Base-by-base conservation (phyloP, 30 jellyfish, hydroid and myxozoan species). In the Cassiopea xamachana region DNA sequence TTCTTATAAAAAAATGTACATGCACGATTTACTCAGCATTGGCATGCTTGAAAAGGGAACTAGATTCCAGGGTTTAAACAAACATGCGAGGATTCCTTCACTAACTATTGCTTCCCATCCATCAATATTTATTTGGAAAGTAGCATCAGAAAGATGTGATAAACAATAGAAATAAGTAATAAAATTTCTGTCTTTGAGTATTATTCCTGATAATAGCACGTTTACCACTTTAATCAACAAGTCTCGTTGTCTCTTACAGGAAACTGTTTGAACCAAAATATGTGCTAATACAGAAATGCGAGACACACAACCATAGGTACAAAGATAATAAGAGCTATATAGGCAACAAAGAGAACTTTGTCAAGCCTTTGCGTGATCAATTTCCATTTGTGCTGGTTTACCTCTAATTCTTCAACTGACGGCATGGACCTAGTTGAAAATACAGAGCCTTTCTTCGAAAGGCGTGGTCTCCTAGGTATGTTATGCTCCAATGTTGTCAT, bases 341-440 rank as follows among this genome's bases (percentile, higher is more conserved):
- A 88, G 60, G 75, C 1, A 58, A 59, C 72, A 72, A 88, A 88
- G 83, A 88, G 48, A 2, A 79, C 79, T 43, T 77, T 82, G 75
- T 88, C 95, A 16, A 88, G 55, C 15, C 64, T 51, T 13, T 89
- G 86, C 1, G 90, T 80, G 48, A 88, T 51, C 18, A 88, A 48
- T 60, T 60, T 51, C 95, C 95, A 88, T 58, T 88, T 82, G 73
- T 88, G 90, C 49, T 78, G 90, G 71, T 88, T 80, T 8, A n/a
- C 48, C 61, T 88, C 95, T 9, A 55, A 73, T 43, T 78, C 95
- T 43, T 88, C 95, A 1, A 77, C 14, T 46, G 73, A 19, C 45
- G 95, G 88, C 10, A 79, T 48, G 12, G 61, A 12, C 39, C 49
- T 49, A 44, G 71, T 49, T 44, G 90, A 82, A 1, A 39, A 13